These are phyloP conservation scores for Steinernema feltiae DNA, from an alignment of 1,140 invertebrate species.

Conservation along the genomic window DNA sequence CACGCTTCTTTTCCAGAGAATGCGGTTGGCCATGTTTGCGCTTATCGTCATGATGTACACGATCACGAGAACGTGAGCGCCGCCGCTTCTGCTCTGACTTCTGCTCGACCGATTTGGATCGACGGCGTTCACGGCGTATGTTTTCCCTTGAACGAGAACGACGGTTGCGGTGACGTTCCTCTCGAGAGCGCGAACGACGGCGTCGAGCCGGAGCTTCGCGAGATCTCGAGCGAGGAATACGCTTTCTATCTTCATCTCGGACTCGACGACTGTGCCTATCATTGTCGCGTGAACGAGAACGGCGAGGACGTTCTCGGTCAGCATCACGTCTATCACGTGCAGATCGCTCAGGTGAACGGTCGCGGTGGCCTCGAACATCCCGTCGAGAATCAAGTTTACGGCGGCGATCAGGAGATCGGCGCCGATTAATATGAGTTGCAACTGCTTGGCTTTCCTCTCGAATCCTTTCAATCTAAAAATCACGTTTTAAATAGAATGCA, in stretches of 20 bases:
- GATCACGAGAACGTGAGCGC: background rate
- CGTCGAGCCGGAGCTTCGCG: background rate
- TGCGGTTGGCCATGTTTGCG: background rate
- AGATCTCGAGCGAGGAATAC: background rate
- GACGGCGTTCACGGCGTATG: background rate
- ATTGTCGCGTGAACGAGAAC: background rate
- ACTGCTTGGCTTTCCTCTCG: background rate
- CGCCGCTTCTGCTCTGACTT: background rate
- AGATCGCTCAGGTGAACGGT: too few relatives aligned
- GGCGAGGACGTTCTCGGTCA: background rate
- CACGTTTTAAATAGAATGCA: background rate
- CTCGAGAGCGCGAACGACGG: background rate
- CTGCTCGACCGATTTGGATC: background rate
- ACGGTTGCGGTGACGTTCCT: background rate
- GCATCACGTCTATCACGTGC: background rate
- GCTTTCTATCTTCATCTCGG: background rate
- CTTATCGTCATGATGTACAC: background rate
- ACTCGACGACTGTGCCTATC: background rate
- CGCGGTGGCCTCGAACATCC: background rate
- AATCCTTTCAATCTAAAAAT: background rate
- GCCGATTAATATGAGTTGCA: background rate
- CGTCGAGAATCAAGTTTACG: background rate
- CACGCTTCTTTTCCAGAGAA: background rate
- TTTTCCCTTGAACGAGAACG: background rate
- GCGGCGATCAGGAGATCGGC: background rate